A percentile compares a stretch with the other conserved stretches of the same genome.
Conservation (phyloP, 2,888 invertebrate species). For the Cosmopolites sordidus region DNA sequence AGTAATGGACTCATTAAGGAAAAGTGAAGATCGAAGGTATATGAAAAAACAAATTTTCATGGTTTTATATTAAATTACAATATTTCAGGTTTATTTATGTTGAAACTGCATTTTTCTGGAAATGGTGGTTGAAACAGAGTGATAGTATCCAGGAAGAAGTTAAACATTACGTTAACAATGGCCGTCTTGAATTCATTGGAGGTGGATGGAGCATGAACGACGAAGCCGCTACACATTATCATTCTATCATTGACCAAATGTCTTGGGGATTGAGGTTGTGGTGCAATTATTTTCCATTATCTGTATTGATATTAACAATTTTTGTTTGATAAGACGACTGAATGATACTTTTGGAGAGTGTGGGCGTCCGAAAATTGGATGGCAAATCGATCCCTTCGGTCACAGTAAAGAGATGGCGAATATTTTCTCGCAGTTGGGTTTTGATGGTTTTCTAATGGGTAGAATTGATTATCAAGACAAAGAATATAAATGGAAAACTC, state of each 20-base stretch:
- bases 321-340: conserved; percentile 39
- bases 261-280: conserved; percentile 65
- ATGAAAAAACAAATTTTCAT: neutral
- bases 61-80: too few relatives aligned
- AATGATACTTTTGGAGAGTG: conserved; percentile 69
- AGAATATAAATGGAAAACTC: conserved; percentile 52
- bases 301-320: neutral
- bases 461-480: conserved; percentile 87
- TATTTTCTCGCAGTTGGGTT: conserved; percentile 77
- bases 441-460: conserved; percentile 82
- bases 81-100: conserved; percentile 76
- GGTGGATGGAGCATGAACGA: conserved; percentile 87
- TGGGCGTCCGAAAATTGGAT: conserved; percentile 68
- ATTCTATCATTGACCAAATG: conserved; percentile 70
- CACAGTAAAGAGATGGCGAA: conserved; percentile 85
- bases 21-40: conserved; percentile 55
- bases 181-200: conserved; percentile 71
- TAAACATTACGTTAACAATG: conserved; percentile 63
- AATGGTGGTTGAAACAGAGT: conserved; percentile 76
- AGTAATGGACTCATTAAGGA: conserved; percentile 57
- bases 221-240: conserved; percentile 67
- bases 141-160: conserved; percentile 58
- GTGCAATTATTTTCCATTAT: neutral
- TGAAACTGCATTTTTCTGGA: conserved; percentile 76
- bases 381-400: conserved; percentile 86